Conservation (phyloP, 2,113 vertebrate genomes). For the Lepisosteus oculatus region DNA sequence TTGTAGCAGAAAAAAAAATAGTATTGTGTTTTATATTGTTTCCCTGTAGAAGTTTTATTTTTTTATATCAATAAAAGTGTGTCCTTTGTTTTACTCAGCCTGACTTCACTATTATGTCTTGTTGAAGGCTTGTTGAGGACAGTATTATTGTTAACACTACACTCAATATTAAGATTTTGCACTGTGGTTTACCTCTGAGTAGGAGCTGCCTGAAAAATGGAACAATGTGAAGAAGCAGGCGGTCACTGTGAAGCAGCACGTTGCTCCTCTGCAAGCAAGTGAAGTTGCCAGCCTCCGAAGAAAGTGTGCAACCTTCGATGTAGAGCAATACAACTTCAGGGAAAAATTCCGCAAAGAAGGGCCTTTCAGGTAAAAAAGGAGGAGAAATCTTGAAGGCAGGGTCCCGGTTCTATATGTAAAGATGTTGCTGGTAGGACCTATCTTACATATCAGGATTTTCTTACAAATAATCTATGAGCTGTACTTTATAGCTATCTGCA, state of each 20-base stretch:
- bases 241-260: constrained; percentile 72
- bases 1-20: not conserved
- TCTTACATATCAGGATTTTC: not conserved
- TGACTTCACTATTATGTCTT: too few species aligned
- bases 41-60: too few species aligned
- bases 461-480: not conserved
- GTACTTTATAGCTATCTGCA: constrained; percentile 7
- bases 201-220: constrained; percentile 94
- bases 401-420: too few species aligned
- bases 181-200: not conserved
- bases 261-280: constrained; percentile 81
- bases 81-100: too few species aligned
- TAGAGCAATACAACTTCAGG: constrained; percentile 71
- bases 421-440: too few species aligned
- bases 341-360: constrained; percentile 72
- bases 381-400: too few species aligned
- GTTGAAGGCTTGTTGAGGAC: too few species aligned
- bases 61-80: too few species aligned
- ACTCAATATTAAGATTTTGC: not conserved
- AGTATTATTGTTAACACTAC: too few species aligned
- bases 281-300: constrained; percentile 74
- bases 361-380: constrained; percentile 76
- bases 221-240: constrained; percentile 77
- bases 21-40: not conserved
- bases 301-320: constrained; percentile 73